Conservation (phyloP, 2,888 invertebrate species). For the Hemistola chrysoprasaria region DNA sequence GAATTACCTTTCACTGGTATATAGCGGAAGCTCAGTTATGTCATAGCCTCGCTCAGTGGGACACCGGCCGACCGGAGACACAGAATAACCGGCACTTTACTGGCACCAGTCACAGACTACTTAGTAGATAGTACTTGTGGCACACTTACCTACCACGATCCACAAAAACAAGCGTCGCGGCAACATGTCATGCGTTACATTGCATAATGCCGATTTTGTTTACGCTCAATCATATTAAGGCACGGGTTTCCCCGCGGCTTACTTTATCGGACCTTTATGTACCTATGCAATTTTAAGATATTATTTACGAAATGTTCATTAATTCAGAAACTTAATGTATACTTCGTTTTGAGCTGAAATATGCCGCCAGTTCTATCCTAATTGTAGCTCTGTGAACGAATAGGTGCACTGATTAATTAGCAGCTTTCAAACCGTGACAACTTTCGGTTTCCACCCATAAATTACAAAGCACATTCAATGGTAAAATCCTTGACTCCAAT, state of each 20-base stretch:
- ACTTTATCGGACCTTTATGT: conserved; percentile 23
- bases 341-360: no score
- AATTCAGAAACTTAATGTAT: no score
- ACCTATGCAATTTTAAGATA: no score
- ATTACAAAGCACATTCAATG: conserved; percentile 30
- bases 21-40: conserved; percentile 74
- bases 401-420: conserved; percentile 18
- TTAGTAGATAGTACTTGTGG: conserved; percentile 35
- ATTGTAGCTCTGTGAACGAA: background rate
- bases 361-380: no score
- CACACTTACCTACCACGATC: conserved; percentile 77
- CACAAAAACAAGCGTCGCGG: conserved; percentile 76
- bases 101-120: conserved; percentile 18
- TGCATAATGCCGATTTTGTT: conserved; percentile 60
- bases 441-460: conserved; percentile 23
- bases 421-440: conserved; percentile 20
- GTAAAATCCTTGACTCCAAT: conserved; percentile 31
- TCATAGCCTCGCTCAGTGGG: conserved; percentile 65
- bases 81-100: conserved; percentile 5
- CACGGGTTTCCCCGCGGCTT: conserved; percentile 33
- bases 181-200: conserved; percentile 65
- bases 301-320: no score
- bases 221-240: conserved; percentile 37
- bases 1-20: conserved; percentile 57
- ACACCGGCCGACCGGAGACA: conserved; percentile 66